Conservation (phyloP, 2,797 vertebrate genomes). For the Gadopsis bispinosus region DNA sequence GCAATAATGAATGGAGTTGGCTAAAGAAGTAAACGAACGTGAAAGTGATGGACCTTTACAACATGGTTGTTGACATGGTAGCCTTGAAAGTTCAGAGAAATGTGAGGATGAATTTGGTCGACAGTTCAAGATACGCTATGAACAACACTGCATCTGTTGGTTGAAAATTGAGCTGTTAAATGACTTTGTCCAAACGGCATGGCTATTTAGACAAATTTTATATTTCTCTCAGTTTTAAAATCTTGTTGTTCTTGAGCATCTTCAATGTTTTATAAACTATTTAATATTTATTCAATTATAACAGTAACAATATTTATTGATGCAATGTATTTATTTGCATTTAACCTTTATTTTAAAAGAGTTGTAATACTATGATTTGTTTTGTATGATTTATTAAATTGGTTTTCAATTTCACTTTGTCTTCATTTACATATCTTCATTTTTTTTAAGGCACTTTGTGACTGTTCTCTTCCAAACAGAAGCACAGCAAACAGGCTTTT, state of each 20-base stretch:
- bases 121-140: not conserved
- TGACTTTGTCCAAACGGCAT: slow-evolving; percentile 3
- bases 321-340: slow-evolving; percentile 46
- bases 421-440: not conserved
- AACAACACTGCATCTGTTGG: slow-evolving; percentile 13
- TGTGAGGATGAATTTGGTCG: not conserved
- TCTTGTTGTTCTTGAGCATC: slow-evolving; percentile 39
- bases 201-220: slow-evolving; percentile 30
- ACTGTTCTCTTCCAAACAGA: not conserved
- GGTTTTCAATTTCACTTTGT: slow-evolving; percentile 26
- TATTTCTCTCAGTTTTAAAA: slow-evolving; percentile 40
- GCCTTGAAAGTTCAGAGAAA: slow-evolving; percentile 23
- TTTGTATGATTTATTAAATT: slow-evolving; percentile 50
- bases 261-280: slow-evolving; percentile 39
- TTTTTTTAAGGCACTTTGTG: not conserved
- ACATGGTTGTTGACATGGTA: not conserved
- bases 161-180: slow-evolving; percentile 25
- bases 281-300: slow-evolving; percentile 52
- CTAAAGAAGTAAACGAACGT: not conserved
- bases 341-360: slow-evolving; percentile 8
- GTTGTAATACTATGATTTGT: slow-evolving; percentile 19
- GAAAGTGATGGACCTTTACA: not conserved
- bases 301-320: slow-evolving; percentile 33
- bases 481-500: slow-evolving; percentile 51
- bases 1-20: slow-evolving; percentile 22